These are phyloP conservation scores for Bimastos eiseni DNA, from an alignment of 2,888 invertebrate genomes.

Conservation along the genomic window DNA sequence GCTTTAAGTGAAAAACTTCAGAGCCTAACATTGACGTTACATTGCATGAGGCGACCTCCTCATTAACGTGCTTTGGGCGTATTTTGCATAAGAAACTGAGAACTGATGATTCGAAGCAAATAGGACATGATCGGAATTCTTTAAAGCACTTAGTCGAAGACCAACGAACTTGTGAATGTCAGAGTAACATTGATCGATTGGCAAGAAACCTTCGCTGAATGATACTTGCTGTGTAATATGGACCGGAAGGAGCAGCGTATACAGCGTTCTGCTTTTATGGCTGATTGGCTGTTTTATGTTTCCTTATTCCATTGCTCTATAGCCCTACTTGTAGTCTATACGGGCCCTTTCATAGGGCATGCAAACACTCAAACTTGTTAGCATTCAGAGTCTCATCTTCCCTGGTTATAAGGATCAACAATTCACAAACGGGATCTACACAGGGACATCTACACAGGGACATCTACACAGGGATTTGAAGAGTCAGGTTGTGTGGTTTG, in stretches of 20 bases:
- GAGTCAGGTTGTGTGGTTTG: background rate
- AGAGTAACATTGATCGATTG: too few species aligned
- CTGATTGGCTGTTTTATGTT: background rate
- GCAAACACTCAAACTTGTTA: constrained; percentile 13
- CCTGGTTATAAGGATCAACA: background rate
- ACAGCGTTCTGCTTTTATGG: background rate
- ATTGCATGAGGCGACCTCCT: too few species aligned
- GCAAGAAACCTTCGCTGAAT: background rate
- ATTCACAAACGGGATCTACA: background rate
- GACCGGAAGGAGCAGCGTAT: background rate
- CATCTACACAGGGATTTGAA: background rate
- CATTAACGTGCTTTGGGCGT: background rate
- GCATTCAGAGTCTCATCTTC: background rate
- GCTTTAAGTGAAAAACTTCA: too few species aligned
- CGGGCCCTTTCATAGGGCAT: background rate
- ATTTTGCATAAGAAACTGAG: background rate
- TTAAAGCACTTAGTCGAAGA: background rate
- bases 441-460: background rate
- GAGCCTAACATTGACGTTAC: too few species aligned
- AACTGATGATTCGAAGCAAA: background rate
- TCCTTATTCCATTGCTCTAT: background rate
- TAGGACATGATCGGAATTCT: background rate
- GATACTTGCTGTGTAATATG: background rate
- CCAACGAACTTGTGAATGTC: background rate
- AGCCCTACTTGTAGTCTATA: background rate